Base-by-base conservation (phyloP, 2,888 invertebrate species). In the Mongoloraphidia duomilia region DNA sequence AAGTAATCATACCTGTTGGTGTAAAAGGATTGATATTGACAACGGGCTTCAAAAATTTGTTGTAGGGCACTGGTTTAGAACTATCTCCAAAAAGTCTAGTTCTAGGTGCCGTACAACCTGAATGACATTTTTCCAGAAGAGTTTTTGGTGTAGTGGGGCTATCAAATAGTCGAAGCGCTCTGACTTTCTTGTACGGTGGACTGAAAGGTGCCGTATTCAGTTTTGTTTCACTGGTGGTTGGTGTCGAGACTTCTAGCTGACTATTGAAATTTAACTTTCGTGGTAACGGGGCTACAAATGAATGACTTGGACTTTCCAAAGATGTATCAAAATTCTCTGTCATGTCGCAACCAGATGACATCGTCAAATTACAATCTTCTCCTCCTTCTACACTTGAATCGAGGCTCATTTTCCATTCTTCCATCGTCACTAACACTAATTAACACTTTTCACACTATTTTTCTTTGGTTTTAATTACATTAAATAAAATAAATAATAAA, bases 1-100 rank as follows among this genome's bases (percentile, higher is more conserved):
- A 26, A 26, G 26, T 26, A 26, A 5, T 6, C 65, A 64, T 63
- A 80, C 82, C 84, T 59, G 81, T 82, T 5, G 87, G 87, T 5
- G 86, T 86, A 59, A 91, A 91, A 0, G 91, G 91, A 68, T 91
- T 91, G 41, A 90, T 79, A 67, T 90, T 91, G 34, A 82, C 86
- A 1, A 74, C 61, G 0, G 80, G 77, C 50, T 74, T 71, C 5
- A 73, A 72, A 26, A 62, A 60, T 59, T 66, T 70, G 39, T 58
- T 61, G 58, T 67, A 70, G 10, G 69, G 61, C n/a, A 68, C 65
- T 37, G 67, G 62, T 51, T 67, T 64, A 11, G 70, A 69, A 59
- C 69, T 71, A 38, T 72, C 71, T 6, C 61, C 50, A 50, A 75
- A 75, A 5, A 77, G 68, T 49, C 75, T 67, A 39, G 71, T 71